Conservation (phyloP, 2,113 vertebrate species). For the Tyrannus savana region DNA sequence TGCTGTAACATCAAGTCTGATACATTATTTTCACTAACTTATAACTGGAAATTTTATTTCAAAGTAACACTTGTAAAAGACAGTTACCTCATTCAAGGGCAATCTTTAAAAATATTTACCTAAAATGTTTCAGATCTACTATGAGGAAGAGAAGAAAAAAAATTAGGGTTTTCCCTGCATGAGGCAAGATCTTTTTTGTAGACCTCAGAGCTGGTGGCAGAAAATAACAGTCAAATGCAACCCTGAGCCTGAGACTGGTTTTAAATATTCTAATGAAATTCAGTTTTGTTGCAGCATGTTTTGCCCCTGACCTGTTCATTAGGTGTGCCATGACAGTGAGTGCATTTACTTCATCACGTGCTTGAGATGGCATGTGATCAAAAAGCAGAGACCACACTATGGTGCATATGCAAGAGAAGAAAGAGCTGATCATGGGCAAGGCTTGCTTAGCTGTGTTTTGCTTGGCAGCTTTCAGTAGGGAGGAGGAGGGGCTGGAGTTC, state of each 20-base stretch:
- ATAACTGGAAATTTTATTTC: not conserved
- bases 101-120: not conserved
- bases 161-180: not conserved
- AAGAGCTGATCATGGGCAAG: not conserved
- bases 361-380: not conserved
- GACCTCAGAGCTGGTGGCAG: not conserved
- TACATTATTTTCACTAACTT: not conserved
- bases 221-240: not conserved
- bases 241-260: not conserved
- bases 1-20: not conserved
- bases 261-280: not conserved
- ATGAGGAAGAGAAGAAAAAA: not conserved
- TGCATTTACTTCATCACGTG: not conserved
- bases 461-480: not conserved
- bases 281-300: not conserved
- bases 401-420: not conserved
- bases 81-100: not conserved
- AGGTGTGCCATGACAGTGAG: not conserved
- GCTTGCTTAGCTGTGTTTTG: not conserved
- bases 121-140: not conserved
- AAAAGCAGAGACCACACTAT: not conserved
- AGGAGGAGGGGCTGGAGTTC: not conserved
- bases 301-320: not conserved
- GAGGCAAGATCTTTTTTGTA: not conserved
- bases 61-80: not conserved